Evolutionary conservation across 2,797 vertebrate genomes (phyloP).

Genomic region (Merluccius polli): DNA sequence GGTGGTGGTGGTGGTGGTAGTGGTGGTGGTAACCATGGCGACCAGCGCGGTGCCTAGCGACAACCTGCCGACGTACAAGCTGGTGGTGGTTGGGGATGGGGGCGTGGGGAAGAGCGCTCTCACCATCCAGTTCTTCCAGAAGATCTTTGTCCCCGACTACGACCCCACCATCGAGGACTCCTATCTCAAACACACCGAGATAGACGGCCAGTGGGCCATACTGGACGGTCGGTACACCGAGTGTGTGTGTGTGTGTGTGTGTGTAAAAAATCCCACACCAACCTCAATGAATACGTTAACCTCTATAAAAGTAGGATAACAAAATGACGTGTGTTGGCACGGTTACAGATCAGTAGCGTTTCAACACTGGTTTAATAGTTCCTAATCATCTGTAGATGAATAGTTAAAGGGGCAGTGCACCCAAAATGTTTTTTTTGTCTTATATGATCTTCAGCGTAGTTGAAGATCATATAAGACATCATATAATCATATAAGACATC

Average conservation of each 20-base stretch:
- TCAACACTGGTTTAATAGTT: too few relatives aligned
- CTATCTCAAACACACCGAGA: slow-evolving; percentile 97
- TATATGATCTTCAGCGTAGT: too few relatives aligned
- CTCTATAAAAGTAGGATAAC: too few relatives aligned
- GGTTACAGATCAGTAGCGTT: too few relatives aligned
- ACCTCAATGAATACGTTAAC: background rate
- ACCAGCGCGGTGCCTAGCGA: slow-evolving; percentile 95
- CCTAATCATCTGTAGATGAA: too few relatives aligned
- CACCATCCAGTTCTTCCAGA: slow-evolving; percentile 99
- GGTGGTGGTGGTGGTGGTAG: slow-evolving; percentile 74
- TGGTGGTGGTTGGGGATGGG: slow-evolving; percentile 97
- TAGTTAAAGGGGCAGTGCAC: too few relatives aligned
- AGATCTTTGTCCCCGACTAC: slow-evolving; percentile 99
- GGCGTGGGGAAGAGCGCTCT: slow-evolving; percentile 97
- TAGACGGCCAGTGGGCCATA: slow-evolving; percentile 97
- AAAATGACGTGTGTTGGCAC: too few relatives aligned
- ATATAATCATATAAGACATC: too few relatives aligned
- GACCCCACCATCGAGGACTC: slow-evolving; percentile 99
- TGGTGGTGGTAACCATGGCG: slow-evolving; percentile 79
- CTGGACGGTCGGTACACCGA: slow-evolving; percentile 83
- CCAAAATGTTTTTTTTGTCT: too few relatives aligned
- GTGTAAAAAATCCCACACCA: background rate
- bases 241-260: background rate
- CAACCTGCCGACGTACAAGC: slow-evolving; percentile 97
- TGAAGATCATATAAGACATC: too few relatives aligned